Evolutionary conservation across 2,113 vertebrate species (phyloP).

Genomic region (Thunnus maccoyii): DNA sequence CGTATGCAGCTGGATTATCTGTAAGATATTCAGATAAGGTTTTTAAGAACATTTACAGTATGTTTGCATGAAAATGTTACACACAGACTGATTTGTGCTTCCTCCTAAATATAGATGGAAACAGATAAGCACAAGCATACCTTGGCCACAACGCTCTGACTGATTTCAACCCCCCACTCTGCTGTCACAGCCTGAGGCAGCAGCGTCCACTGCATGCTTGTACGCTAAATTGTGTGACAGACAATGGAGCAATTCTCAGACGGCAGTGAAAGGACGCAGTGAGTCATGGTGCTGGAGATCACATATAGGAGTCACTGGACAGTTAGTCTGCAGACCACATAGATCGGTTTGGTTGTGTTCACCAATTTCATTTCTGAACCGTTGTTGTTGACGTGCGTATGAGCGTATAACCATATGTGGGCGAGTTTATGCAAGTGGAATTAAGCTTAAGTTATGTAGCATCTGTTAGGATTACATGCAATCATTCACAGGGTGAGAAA

Average conservation of each 20-base stretch:
- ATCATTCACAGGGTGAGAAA: constrained; percentile 1
- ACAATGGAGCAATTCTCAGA: constrained; percentile 58
- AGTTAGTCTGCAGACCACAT: neutral
- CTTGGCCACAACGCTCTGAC: neutral
- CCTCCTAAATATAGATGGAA: constrained; percentile 10
- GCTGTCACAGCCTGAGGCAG: constrained; percentile 32
- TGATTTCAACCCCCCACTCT: constrained; percentile 15
- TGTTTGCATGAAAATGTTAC: neutral
- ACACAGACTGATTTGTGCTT: neutral
- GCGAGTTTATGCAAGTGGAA: constrained; percentile 8
- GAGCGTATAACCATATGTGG: neutral
- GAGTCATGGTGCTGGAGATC: constrained; percentile 33
- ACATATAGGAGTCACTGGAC: constrained; percentile 35
- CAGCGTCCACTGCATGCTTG: constrained; percentile 20
- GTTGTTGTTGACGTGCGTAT: constrained; percentile 1
- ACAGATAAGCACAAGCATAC: constrained; percentile 3
- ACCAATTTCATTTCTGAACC: neutral
- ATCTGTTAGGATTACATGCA: neutral
- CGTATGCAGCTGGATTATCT: neutral
- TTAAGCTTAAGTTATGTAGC: neutral
- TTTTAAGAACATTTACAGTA: too few relatives aligned
- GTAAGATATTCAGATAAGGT: neutral
- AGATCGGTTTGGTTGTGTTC: neutral
- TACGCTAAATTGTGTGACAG: constrained; percentile 17
- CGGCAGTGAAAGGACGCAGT: constrained; percentile 21